Evolutionary conservation across 2,113 vertebrate species (phyloP).

Genomic region (Atherinomorus stipes): DNA sequence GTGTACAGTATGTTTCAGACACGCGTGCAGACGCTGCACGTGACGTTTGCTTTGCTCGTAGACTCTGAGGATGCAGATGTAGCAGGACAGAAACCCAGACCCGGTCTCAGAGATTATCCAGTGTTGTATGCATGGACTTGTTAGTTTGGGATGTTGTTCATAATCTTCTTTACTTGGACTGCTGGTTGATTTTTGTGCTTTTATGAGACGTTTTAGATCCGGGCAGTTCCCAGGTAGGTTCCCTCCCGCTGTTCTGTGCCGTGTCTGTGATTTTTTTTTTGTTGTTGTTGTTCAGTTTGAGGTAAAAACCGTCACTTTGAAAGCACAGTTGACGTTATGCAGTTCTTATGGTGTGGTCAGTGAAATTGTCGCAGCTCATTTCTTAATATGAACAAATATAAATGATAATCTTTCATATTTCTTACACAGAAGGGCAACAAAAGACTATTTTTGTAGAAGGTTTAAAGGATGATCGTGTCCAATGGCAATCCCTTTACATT

Average conservation of each 20-base stretch:
- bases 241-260: slow-evolving; percentile 19
- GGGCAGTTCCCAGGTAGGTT: slow-evolving; percentile 19
- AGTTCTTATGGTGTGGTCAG: background rate
- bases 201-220: slow-evolving; percentile 17
- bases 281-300: slow-evolving; percentile 33
- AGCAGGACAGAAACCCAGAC: slow-evolving; percentile 72
- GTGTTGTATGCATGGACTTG: slow-evolving; percentile 62
- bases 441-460: slow-evolving; percentile 65
- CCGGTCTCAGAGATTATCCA: slow-evolving; percentile 68
- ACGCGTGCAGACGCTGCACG: slow-evolving; percentile 56
- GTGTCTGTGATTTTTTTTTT: slow-evolving; percentile 21
- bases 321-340: slow-evolving; percentile 45
- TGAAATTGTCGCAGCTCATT: slow-evolving; percentile 24
- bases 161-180: slow-evolving; percentile 37
- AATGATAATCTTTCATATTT: slow-evolving; percentile 27
- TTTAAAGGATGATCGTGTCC: too few relatives aligned
- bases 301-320: slow-evolving; percentile 38
- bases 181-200: slow-evolving; percentile 53
- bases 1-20: slow-evolving; percentile 69
- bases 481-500: too few relatives aligned
- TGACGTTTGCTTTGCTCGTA: slow-evolving; percentile 55
- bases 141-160: slow-evolving; percentile 54
- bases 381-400: slow-evolving; percentile 22
- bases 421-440: slow-evolving; percentile 43
- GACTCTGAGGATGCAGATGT: slow-evolving; percentile 67